These are phyloP conservation scores for Polydrusus tereticollis DNA, from an alignment of 2,888 invertebrate species.

Conservation along the genomic window DNA sequence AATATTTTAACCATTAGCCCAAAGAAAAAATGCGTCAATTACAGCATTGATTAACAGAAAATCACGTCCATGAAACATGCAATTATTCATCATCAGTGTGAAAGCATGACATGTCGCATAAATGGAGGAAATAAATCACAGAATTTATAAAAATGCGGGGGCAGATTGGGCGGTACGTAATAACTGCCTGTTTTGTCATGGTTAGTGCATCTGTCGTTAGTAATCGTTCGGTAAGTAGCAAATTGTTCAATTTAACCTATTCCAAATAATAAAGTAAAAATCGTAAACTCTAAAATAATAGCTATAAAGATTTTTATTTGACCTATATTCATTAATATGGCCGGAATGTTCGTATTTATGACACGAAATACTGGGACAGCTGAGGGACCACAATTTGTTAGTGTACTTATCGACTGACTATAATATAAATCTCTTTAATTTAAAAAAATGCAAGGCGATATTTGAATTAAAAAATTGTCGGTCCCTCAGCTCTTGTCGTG, in stretches of 20 bases:
- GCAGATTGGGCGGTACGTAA: slow-evolving; percentile 39
- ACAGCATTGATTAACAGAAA: neutral
- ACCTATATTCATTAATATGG: too few species aligned
- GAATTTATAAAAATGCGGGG: slow-evolving; percentile 43
- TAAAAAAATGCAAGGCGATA: too few species aligned
- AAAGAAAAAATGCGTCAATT: neutral
- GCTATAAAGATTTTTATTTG: neutral
- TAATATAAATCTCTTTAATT: too few species aligned
- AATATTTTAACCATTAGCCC: neutral
- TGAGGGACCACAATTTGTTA: too few species aligned
- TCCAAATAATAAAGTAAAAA: neutral
- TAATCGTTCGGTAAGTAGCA: slow-evolving; percentile 36
- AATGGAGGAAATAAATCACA: slow-evolving; percentile 44
- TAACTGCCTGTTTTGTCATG: slow-evolving; percentile 43
- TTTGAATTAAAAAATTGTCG: too few species aligned
- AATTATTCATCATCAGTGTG: slow-evolving; percentile 21
- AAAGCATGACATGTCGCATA: slow-evolving; percentile 39
- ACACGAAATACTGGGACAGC: too few species aligned
- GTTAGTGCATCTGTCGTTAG: slow-evolving; percentile 25
- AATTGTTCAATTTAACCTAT: neutral
- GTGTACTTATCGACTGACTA: too few species aligned
- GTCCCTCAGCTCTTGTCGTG: too few species aligned
- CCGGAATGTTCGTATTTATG: too few species aligned
- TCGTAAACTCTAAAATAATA: neutral
- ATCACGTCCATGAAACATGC: slow-evolving; percentile 21